These are phyloP conservation scores for Vollenhovia emeryi DNA, from an alignment of 1,140 invertebrate genomes.

Conservation along the genomic window DNA sequence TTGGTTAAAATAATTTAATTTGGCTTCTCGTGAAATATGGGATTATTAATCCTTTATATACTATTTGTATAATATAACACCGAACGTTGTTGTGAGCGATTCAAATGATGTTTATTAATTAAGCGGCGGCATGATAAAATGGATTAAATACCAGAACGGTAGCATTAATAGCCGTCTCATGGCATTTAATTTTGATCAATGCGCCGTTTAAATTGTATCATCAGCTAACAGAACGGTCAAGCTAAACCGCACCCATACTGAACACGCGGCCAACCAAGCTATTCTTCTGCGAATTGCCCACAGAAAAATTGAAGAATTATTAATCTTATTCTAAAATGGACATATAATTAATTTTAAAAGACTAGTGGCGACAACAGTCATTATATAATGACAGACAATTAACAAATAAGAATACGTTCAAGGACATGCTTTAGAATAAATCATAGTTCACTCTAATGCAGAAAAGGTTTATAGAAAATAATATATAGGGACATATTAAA, in stretches of 20 bases:
- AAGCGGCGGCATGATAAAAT: constrained; percentile 1
- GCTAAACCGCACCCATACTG: constrained; percentile 8
- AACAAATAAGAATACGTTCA: neutral
- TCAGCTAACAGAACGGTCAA: neutral
- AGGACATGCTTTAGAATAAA: constrained; percentile 1
- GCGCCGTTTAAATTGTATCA: constrained; percentile 20
- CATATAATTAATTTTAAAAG: neutral
- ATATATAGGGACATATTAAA: too few species aligned
- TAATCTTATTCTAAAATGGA: neutral
- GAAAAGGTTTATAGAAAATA: neutral
- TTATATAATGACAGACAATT: neutral
- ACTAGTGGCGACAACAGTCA: neutral
- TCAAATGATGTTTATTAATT: constrained; percentile 26
- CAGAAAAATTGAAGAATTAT: neutral
- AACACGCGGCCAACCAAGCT: neutral
- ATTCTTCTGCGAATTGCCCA: neutral
- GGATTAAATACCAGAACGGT: constrained; percentile 28
- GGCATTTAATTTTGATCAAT: constrained; percentile 42
- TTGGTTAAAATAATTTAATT: constrained; percentile 20
- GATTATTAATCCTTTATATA: constrained; percentile 3
- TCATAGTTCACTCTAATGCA: neutral
- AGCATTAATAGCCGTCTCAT: constrained; percentile 29
- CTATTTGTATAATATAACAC: neutral
- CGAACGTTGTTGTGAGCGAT: neutral
- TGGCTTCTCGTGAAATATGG: neutral